These are phyloP conservation scores for Nixonia krombeini DNA, from an alignment of 1,140 invertebrate genomes.

Conservation along the genomic window DNA sequence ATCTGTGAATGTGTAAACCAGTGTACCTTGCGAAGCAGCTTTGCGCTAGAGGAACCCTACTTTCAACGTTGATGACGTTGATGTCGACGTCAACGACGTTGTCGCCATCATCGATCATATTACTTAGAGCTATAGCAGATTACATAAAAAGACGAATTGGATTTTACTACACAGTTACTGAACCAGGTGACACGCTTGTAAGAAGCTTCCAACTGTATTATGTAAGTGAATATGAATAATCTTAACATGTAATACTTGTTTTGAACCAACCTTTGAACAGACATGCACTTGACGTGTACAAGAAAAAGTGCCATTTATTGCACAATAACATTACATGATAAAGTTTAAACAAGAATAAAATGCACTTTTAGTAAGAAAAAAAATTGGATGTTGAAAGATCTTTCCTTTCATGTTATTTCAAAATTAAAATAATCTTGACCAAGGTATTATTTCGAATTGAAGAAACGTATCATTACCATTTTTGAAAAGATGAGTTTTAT, in stretches of 20 bases:
- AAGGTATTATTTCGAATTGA: no score
- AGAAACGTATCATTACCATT: no score
- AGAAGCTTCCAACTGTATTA: slow-evolving; percentile 44
- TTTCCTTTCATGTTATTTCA: no score
- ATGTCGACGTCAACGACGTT: slow-evolving; percentile 13
- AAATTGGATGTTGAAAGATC: no score
- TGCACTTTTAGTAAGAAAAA: no score
- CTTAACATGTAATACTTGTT: neutral
- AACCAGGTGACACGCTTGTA: slow-evolving; percentile 43
- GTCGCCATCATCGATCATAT: slow-evolving; percentile 3
- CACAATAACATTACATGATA: no score
- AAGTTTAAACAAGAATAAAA: no score
- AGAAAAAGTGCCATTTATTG: no score
- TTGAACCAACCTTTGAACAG: slow-evolving; percentile 23
- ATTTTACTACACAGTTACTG: slow-evolving; percentile 59
- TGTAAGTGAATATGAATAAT: slow-evolving; percentile 36
- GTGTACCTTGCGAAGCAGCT: slow-evolving; percentile 4
- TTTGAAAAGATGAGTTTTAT: no score
- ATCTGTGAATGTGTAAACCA: slow-evolving; percentile 9
- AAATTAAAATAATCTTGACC: no score
- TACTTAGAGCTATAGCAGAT: slow-evolving; percentile 40
- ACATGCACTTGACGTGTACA: neutral
- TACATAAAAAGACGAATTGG: slow-evolving; percentile 61
- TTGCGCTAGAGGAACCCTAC: slow-evolving; percentile 49
- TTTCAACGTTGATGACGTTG: slow-evolving; percentile 8